Conservation (phyloP, 2,797 vertebrate species). For the Danio jaintianensis region DNA sequence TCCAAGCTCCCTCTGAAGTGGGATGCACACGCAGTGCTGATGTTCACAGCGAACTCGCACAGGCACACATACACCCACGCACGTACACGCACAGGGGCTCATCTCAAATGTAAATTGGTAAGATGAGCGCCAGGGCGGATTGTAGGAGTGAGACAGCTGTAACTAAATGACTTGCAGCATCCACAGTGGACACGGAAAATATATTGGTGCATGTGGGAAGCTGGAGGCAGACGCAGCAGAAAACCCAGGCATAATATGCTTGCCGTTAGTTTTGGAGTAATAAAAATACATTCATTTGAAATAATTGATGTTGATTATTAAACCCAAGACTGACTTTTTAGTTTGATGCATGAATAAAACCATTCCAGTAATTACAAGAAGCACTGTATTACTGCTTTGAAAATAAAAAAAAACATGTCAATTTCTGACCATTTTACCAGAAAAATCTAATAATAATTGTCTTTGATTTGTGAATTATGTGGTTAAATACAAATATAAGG, state of each 20-base stretch:
- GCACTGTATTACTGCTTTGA: too few species aligned
- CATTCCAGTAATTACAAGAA: too few species aligned
- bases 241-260: not conserved
- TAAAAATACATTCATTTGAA: not conserved
- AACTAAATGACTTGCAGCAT: slow-evolving; percentile 35
- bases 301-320: too few species aligned
- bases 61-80: slow-evolving; percentile 43
- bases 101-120: slow-evolving; percentile 57
- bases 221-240: slow-evolving; percentile 7
- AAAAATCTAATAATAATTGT: too few species aligned
- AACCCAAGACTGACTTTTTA: too few species aligned
- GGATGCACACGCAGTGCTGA: slow-evolving; percentile 53
- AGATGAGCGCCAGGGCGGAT: slow-evolving; percentile 20
- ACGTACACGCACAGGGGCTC: slow-evolving; percentile 37
- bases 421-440: too few species aligned
- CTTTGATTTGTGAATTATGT: too few species aligned
- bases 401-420: too few species aligned
- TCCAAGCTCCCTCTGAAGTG: slow-evolving; percentile 44
- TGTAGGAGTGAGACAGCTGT: slow-evolving; percentile 34
- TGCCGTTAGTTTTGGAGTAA: not conserved
- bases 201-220: slow-evolving; percentile 14
- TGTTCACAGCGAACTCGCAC: slow-evolving; percentile 47
- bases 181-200: slow-evolving; percentile 32
- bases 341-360: too few species aligned
- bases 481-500: too few species aligned